Percentiles rank a stretch among this genome's conserved stretches.
phyloP scores from a whole-genome alignment of 1,140 invertebrate genomes.

The Ectropis grisescens region DNA sequence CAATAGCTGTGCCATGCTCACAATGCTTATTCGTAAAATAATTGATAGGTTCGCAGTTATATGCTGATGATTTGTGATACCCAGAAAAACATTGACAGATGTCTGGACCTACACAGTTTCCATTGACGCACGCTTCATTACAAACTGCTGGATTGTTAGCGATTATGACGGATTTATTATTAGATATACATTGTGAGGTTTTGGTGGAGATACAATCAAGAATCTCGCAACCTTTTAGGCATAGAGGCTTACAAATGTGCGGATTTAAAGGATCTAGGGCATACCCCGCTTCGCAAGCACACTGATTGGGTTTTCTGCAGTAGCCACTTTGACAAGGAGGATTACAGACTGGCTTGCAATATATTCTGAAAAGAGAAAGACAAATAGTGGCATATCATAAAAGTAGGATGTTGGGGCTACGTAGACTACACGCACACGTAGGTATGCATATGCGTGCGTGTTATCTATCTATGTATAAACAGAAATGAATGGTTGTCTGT shows the following conservation, averaged over 20 bases:
- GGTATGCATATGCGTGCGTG: no score
- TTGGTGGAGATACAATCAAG: constrained; percentile 67
- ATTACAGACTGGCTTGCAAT: constrained; percentile 6
- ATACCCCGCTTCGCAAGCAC: constrained; percentile 49
- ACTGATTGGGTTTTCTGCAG: constrained; percentile 51
- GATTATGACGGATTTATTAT: constrained; percentile 1
- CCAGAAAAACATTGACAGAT: constrained; percentile 40
- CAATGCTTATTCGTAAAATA: constrained; percentile 47
- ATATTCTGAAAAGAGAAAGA: constrained; percentile 4
- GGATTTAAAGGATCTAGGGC: constrained; percentile 6
- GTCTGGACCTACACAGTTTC: constrained; percentile 19
- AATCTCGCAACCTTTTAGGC: constrained; percentile 20
- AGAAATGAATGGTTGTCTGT: no score
- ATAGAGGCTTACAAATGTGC: constrained; percentile 15
- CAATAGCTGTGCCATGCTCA: no score
- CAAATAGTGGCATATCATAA: no score
- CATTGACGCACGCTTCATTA: constrained; percentile 8
- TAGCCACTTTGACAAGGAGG: constrained; percentile 6
- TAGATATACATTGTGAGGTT: constrained; percentile 3
- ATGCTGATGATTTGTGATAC: constrained; percentile 2
- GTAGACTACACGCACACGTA: no score
- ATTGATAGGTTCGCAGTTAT: constrained; percentile 36
- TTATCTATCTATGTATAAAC: no score
- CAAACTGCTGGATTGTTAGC: constrained; percentile 1
- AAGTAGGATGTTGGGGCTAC: no score